phyloP scores from a whole-genome alignment of 2,888 invertebrate genomes.

The Erpobdella octoculata region DNA sequence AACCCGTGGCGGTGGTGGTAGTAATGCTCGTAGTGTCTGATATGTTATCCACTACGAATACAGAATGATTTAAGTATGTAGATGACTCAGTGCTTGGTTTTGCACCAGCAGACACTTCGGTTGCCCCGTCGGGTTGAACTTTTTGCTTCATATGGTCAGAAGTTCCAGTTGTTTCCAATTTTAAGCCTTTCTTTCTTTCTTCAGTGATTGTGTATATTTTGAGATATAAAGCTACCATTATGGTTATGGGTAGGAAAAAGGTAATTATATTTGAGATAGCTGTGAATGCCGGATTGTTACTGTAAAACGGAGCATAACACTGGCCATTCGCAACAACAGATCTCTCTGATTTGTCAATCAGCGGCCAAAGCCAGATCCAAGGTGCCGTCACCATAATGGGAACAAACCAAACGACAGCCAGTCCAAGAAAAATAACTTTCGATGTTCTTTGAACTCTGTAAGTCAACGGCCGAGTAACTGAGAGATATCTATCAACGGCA shows the following conservation, averaged over 20 bases:
- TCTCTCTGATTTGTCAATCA: not conserved
- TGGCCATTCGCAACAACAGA: not conserved
- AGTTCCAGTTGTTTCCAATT: not conserved
- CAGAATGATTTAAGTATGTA: too few species aligned
- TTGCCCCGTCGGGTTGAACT: not conserved
- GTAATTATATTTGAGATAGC: not conserved
- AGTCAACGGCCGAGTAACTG: constrained; percentile 2
- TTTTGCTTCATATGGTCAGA: not conserved
- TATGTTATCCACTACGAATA: not conserved
- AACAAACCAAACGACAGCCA: constrained; percentile 7
- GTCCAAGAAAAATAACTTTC: not conserved
- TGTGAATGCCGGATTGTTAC: not conserved
- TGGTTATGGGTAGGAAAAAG: constrained; percentile 3
- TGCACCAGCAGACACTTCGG: not conserved
- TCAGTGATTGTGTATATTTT: not conserved
- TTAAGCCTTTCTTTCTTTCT: not conserved
- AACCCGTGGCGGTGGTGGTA: not conserved
- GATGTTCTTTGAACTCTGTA: constrained; percentile 18
- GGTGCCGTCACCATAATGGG: constrained; percentile 1
- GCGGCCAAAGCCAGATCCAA: constrained; percentile 17
- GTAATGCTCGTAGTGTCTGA: not conserved
- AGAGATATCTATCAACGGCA: constrained; percentile 12
- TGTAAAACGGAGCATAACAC: constrained; percentile 15
- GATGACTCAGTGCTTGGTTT: too few species aligned
- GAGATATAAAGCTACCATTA: not conserved